Evolutionary conservation across 2,113 vertebrate species (phyloP).

Genomic region (Lynx canadensis): DNA sequence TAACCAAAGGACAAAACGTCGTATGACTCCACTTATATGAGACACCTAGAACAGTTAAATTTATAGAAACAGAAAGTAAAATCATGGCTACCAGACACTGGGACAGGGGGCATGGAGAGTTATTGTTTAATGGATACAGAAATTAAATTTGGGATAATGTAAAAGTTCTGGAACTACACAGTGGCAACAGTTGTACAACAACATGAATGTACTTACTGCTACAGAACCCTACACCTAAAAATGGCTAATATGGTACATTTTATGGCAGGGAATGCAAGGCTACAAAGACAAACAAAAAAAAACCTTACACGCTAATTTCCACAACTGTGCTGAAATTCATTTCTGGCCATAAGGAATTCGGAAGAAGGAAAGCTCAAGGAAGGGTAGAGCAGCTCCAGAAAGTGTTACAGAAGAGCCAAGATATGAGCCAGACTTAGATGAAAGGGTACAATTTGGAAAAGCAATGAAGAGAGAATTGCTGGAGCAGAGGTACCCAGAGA

Average conservation of each 20-base stretch:
- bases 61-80: background rate
- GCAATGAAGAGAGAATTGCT: background rate
- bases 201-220: background rate
- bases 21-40: background rate
- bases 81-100: background rate
- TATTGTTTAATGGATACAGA: background rate
- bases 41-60: background rate
- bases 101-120: background rate
- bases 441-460: slow-evolving; percentile 1
- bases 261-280: background rate
- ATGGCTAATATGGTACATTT: background rate
- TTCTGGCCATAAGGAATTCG: background rate
- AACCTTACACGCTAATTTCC: background rate
- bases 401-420: background rate
- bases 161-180: background rate
- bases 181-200: background rate
- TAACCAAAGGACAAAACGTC: background rate
- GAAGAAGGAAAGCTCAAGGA: background rate
- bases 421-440: background rate
- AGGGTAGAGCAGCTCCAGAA: background rate
- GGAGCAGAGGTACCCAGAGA: background rate
- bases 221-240: background rate
- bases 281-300: background rate
- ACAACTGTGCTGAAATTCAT: background rate
- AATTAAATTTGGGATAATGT: background rate